Evolutionary conservation across 1,140 invertebrate species (phyloP).

Genomic region (Caenorhabditis tropicalis): DNA sequence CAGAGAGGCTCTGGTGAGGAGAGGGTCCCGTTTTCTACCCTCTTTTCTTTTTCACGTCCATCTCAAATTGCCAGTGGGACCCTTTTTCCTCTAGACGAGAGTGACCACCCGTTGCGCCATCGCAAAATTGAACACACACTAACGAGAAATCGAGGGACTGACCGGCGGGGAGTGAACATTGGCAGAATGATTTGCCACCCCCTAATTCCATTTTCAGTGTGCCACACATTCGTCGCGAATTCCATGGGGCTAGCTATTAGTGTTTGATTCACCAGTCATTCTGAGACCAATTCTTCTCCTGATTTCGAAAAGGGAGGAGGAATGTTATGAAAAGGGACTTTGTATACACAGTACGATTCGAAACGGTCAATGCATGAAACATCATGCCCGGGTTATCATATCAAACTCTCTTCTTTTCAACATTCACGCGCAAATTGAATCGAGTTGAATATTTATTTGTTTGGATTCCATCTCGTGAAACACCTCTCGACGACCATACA

Average conservation of each 20-base stretch:
- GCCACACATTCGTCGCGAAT: background rate
- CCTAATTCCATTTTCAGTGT: constrained; percentile 26
- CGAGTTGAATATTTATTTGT: constrained; percentile 29
- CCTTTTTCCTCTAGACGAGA: background rate
- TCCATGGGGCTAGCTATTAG: background rate
- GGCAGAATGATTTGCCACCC: background rate
- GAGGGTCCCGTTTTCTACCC: background rate
- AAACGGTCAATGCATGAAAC: constrained; percentile 24
- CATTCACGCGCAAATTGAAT: background rate
- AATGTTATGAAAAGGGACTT: background rate
- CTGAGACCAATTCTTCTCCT: background rate
- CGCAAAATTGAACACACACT: constrained; percentile 37
- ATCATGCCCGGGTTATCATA: constrained; percentile 1
- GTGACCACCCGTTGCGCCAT: constrained; percentile 42
- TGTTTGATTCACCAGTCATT: constrained; percentile 25
- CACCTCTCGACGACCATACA: background rate
- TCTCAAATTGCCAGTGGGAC: constrained; percentile 41
- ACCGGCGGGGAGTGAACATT: background rate
- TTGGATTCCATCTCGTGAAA: constrained; percentile 29
- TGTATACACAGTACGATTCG: constrained; percentile 28
- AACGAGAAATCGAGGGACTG: background rate
- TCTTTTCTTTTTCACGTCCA: background rate
- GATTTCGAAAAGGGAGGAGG: background rate
- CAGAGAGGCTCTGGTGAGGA: background rate
- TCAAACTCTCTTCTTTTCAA: background rate